phyloP scores from a whole-genome alignment of 2,888 invertebrate genomes.

The Habrosyne pyritoides region DNA sequence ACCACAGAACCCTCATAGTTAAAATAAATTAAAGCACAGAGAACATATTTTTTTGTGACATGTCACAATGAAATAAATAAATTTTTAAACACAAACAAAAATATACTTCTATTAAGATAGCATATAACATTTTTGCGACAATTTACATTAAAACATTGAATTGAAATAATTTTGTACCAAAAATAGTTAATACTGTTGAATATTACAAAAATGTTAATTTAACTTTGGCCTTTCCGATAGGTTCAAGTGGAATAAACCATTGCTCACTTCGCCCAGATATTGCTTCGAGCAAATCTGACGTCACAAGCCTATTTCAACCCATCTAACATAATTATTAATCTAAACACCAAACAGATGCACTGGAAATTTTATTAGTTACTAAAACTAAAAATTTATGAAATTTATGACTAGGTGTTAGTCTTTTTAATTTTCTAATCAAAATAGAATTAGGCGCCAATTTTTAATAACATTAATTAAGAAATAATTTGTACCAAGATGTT shows the following conservation, averaged over 20 bases:
- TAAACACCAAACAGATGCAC: not conserved
- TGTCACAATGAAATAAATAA: not conserved
- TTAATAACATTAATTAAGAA: slow-evolving; percentile 24
- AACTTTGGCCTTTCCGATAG: not conserved
- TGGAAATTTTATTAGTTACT: slow-evolving; percentile 15
- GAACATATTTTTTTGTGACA: not conserved
- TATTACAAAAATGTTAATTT: not conserved
- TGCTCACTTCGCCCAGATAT: not conserved
- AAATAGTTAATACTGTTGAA: slow-evolving; percentile 1
- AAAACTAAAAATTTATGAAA: slow-evolving; percentile 17
- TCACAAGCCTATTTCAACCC: not conserved
- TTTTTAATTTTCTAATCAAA: slow-evolving; percentile 36
- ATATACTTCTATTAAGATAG: not conserved
- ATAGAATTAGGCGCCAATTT: slow-evolving; percentile 12
- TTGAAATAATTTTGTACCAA: not conserved
- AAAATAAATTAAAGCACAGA: slow-evolving; percentile 4
- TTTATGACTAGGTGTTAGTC: slow-evolving; percentile 65
- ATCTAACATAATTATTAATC: not conserved
- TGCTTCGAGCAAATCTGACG: not conserved
- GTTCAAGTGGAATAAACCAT: not conserved
- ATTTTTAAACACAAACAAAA: not conserved
- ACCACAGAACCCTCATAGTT: not conserved
- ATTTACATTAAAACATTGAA: not conserved
- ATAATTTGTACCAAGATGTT: slow-evolving; percentile 27
- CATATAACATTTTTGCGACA: not conserved